phyloP scores from a whole-genome alignment of 2,888 invertebrate genomes.

The Amphiduros pacificus region DNA sequence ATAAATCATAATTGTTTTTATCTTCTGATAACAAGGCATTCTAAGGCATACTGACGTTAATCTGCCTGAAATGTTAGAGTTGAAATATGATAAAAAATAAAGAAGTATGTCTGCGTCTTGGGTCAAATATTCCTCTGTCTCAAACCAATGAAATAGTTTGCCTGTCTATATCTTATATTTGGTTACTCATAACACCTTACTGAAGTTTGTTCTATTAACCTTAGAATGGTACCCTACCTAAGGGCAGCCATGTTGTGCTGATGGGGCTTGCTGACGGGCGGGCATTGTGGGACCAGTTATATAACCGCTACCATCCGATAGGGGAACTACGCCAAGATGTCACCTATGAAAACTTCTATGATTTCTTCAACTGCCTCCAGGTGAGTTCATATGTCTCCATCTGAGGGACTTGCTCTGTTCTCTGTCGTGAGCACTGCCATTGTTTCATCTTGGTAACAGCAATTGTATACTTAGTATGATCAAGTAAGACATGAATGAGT shows the following conservation, averaged over 20 bases:
- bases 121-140: no score
- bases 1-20: no score
- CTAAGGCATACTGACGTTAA: no score
- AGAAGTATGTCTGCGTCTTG: no score
- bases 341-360: conserved; percentile 61
- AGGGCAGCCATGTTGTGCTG: conserved; percentile 61
- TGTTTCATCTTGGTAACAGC: neutral
- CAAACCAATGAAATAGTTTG: no score
- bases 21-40: no score
- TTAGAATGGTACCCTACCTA: conserved; percentile 58
- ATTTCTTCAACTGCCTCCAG: conserved; percentile 62
- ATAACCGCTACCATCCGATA: conserved; percentile 60
- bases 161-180: no score
- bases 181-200: no score
- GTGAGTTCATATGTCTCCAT: no score
- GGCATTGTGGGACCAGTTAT: conserved; percentile 60
- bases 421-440: neutral
- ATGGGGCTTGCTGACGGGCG: conserved; percentile 62
- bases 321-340: conserved; percentile 59
- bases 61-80: no score
- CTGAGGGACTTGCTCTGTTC: no score
- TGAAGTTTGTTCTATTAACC: conserved; percentile 14
- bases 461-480: neutral
- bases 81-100: no score
- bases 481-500: neutral